phyloP scores from a whole-genome alignment of 2,797 vertebrate genomes.

The Squalus acanthias region DNA sequence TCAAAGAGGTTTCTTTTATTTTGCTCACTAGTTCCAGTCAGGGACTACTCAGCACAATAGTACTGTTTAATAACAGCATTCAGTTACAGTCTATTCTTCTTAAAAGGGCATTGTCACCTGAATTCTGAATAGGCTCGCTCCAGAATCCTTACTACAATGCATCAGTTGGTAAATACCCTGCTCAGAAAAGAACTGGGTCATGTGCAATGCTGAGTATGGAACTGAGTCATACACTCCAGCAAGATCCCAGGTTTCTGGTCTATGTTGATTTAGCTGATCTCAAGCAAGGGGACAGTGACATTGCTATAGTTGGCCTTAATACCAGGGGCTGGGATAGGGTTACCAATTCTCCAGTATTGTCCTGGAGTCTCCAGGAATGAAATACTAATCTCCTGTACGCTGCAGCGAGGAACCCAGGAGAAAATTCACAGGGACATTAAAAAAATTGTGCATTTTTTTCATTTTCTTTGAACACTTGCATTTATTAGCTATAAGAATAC shows the following conservation, averaged over 20 bases:
- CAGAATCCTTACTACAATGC: not conserved
- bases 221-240: not conserved
- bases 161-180: not conserved
- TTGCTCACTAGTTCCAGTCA: slow-evolving; percentile 2
- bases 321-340: not conserved
- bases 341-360: not conserved
- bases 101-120: not conserved
- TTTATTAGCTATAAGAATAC: not conserved
- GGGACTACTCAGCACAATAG: not conserved
- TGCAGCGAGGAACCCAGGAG: not conserved
- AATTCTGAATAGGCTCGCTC: not conserved
- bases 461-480: not conserved
- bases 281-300: no score
- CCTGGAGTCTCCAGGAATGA: not conserved
- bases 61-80: slow-evolving; percentile 15
- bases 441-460: not conserved
- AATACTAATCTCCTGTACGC: not conserved
- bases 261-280: not conserved
- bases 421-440: not conserved
- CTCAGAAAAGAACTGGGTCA: not conserved
- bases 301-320: not conserved
- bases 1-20: slow-evolving; percentile 27
- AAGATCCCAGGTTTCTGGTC: not conserved
- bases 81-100: slow-evolving; percentile 24
- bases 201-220: not conserved